Percentiles rank a stretch among this genome's conserved stretches.
These are phyloP conservation scores for Motacilla alba DNA, from an alignment of 2,113 vertebrate genomes.

Conservation along the genomic window DNA sequence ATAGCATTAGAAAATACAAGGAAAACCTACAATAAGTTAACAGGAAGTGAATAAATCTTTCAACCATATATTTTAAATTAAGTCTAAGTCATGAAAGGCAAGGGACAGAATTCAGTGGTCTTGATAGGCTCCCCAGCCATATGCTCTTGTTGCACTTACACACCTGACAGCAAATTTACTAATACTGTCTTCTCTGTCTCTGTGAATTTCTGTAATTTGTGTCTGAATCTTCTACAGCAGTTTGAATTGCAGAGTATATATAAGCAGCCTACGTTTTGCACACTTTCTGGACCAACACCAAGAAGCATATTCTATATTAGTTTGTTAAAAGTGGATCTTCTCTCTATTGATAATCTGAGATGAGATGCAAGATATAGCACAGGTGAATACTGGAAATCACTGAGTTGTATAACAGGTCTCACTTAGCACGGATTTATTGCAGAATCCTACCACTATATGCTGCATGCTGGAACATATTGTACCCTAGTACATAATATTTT, in stretches of 20 bases:
- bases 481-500: background rate
- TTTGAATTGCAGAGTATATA: background rate
- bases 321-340: background rate
- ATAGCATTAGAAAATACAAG: background rate
- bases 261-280: background rate
- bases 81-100: background rate
- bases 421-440: background rate
- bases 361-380: conserved; percentile 4
- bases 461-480: background rate
- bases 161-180: background rate
- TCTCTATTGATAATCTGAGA: conserved; percentile 1
- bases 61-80: background rate
- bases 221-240: background rate
- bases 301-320: conserved; percentile 30
- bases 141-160: background rate
- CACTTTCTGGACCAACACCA: background rate
- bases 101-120: background rate
- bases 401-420: background rate
- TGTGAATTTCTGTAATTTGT: background rate
- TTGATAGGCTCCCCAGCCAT: background rate
- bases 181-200: background rate
- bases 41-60: background rate
- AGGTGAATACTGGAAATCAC: background rate
- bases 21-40: background rate
- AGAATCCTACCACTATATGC: background rate